Evolutionary conservation across 2,888 invertebrate species (phyloP).

Genomic region (Ophraella communa): DNA sequence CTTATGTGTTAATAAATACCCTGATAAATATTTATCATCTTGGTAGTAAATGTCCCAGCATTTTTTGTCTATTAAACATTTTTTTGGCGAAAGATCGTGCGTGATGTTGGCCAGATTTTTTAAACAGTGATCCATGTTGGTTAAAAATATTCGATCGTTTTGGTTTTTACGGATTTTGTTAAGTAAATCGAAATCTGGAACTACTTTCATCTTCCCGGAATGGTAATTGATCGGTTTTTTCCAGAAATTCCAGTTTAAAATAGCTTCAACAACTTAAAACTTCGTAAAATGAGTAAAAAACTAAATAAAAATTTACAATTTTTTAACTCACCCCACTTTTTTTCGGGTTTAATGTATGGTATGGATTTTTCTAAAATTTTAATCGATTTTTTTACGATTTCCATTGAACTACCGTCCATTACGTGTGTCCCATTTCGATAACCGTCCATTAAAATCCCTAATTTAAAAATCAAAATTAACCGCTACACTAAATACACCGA

Average conservation of each 20-base stretch:
- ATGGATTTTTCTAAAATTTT: slow-evolving; percentile 36
- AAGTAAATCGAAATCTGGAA: slow-evolving; percentile 12
- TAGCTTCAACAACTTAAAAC: slow-evolving; percentile 19
- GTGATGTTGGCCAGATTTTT: slow-evolving; percentile 37
- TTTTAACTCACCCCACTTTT: slow-evolving; percentile 37
- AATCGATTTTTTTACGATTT: slow-evolving; percentile 31
- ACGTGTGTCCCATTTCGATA: slow-evolving; percentile 42
- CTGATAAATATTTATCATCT: slow-evolving; percentile 25
- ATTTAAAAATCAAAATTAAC: too few relatives aligned
- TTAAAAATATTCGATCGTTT: slow-evolving; percentile 5
- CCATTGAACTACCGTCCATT: slow-evolving; percentile 37
- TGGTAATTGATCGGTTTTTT: slow-evolving; percentile 38
- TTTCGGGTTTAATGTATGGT: slow-evolving; percentile 20
- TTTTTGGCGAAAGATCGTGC: slow-evolving; percentile 11
- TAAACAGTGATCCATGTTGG: slow-evolving; percentile 40
- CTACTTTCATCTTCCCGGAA: slow-evolving; percentile 21
- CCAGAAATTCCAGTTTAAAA: slow-evolving; percentile 43
- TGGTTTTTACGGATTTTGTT: slow-evolving; percentile 25
- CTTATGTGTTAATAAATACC: slow-evolving; percentile 44
- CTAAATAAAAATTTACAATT: slow-evolving; percentile 19
- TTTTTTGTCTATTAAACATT: slow-evolving; percentile 30
- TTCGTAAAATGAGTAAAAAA: too few relatives aligned
- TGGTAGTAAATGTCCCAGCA: slow-evolving; percentile 40
- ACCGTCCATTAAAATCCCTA: slow-evolving; percentile 40
- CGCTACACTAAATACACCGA: too few relatives aligned